Conservation (phyloP, 1,140 invertebrate species). For the Musca vetustissima region DNA sequence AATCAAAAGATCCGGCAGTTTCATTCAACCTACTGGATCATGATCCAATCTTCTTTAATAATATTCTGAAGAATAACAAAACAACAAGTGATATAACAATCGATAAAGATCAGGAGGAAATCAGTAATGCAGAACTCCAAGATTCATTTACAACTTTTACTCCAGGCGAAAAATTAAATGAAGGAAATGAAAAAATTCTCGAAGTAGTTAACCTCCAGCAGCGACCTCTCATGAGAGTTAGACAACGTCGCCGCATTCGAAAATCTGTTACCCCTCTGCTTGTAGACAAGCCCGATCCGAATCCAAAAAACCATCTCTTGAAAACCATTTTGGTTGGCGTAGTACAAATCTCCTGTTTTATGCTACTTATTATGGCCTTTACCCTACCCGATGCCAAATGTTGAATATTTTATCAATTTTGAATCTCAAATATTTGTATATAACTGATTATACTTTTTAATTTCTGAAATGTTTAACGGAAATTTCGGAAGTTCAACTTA, state of each 20-base stretch:
- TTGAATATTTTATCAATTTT: conserved; percentile 26
- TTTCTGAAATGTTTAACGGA: too few relatives aligned
- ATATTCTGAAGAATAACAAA: conserved; percentile 18
- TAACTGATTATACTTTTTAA: too few relatives aligned
- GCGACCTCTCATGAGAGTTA: not conserved
- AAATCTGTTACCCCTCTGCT: conserved; percentile 14
- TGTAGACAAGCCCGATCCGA: not conserved
- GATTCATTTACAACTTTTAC: too few relatives aligned
- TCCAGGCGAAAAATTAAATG: too few relatives aligned
- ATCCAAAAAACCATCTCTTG: conserved; percentile 34
- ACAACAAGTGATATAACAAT: too few relatives aligned
- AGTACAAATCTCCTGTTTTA: conserved; percentile 40
- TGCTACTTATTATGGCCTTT: conserved; percentile 47
- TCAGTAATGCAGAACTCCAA: too few relatives aligned
- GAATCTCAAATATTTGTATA: too few relatives aligned
- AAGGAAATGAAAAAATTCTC: too few relatives aligned
- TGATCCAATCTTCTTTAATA: conserved; percentile 46
- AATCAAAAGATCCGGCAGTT: conserved; percentile 20
- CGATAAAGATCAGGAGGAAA: too few relatives aligned
- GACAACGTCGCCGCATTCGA: conserved; percentile 24
- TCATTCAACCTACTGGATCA: conserved; percentile 43
- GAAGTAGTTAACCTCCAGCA: too few relatives aligned
- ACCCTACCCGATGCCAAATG: conserved; percentile 45
- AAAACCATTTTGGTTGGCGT: conserved; percentile 42
- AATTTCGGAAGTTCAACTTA: conserved; percentile 28